These are phyloP conservation scores for Xestia c-nigrum DNA, from an alignment of 2,888 invertebrate genomes.

Conservation along the genomic window DNA sequence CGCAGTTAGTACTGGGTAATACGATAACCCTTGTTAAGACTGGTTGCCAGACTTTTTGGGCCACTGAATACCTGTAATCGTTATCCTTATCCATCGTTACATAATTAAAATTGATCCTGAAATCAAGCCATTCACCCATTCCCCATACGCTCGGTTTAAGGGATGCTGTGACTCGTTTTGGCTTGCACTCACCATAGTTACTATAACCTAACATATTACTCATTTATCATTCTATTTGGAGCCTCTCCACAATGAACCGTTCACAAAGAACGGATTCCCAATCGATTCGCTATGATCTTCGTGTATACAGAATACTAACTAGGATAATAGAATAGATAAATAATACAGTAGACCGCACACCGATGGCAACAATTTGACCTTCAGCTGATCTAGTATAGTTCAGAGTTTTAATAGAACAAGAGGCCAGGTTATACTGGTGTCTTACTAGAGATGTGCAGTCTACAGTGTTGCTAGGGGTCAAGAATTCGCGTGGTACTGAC, in stretches of 20 bases:
- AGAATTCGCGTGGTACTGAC: slow-evolving; percentile 53
- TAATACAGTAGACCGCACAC: background rate
- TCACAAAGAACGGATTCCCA: slow-evolving; percentile 51
- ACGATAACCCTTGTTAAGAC: too few species aligned
- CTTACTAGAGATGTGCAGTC: background rate
- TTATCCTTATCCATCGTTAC: too few species aligned
- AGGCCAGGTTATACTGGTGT: background rate
- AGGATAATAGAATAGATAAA: background rate
- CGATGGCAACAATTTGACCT: background rate
- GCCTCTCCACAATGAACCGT: slow-evolving; percentile 51
- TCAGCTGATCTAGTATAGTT: background rate
- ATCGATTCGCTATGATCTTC: slow-evolving; percentile 45
- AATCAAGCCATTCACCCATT: background rate
- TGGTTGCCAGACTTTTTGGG: too few species aligned
- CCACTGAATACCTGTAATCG: too few species aligned
- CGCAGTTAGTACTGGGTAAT: too few species aligned
- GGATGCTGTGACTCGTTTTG: background rate
- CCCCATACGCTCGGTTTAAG: too few species aligned
- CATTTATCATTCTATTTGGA: slow-evolving; percentile 24
- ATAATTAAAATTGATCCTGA: background rate
- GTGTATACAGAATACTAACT: slow-evolving; percentile 56
- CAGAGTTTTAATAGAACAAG: background rate
- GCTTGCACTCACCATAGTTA: background rate
- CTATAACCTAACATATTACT: slow-evolving; percentile 16
- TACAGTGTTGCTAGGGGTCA: slow-evolving; percentile 4